These are phyloP conservation scores for Progne subis DNA, from an alignment of 2,113 vertebrate genomes.

Conservation along the genomic window DNA sequence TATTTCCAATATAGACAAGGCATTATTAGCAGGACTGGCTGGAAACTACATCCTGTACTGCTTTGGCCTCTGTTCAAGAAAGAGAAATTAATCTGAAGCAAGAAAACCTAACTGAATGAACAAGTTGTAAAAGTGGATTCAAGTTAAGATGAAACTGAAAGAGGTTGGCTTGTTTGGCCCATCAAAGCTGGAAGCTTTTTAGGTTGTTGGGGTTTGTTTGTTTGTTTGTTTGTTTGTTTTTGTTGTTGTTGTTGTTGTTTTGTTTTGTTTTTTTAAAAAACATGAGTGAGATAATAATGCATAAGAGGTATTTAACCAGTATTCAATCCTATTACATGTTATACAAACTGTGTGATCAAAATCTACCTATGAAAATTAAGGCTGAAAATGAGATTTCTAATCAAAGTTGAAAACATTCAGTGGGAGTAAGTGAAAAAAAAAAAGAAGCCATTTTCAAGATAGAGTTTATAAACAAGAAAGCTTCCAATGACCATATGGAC, in stretches of 20 bases:
- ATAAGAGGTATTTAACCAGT: neutral
- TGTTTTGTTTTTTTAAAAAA: neutral
- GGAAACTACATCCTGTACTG: neutral
- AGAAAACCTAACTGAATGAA: neutral
- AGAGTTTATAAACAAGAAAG: neutral
- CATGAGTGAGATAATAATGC: neutral
- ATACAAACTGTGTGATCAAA: neutral
- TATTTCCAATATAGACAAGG: constrained; percentile 3
- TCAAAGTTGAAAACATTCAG: neutral
- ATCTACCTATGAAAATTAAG: neutral
- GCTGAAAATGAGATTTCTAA: neutral
- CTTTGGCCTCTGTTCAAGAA: neutral
- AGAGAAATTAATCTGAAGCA: neutral
- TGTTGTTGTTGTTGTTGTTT: no score
- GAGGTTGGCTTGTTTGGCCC: neutral
- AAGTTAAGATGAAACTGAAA: neutral
- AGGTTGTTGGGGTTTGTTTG: no score
- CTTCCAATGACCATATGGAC: neutral
- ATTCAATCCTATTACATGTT: neutral
- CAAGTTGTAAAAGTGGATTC: neutral
- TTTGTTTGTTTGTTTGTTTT: no score
- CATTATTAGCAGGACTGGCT: constrained; percentile 19
- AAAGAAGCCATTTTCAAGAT: neutral
- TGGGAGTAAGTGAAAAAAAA: neutral
- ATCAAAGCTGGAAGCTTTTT: neutral